phyloP scores from a whole-genome alignment of 2,888 invertebrate genomes.

The Andrena haemorrhoa region DNA sequence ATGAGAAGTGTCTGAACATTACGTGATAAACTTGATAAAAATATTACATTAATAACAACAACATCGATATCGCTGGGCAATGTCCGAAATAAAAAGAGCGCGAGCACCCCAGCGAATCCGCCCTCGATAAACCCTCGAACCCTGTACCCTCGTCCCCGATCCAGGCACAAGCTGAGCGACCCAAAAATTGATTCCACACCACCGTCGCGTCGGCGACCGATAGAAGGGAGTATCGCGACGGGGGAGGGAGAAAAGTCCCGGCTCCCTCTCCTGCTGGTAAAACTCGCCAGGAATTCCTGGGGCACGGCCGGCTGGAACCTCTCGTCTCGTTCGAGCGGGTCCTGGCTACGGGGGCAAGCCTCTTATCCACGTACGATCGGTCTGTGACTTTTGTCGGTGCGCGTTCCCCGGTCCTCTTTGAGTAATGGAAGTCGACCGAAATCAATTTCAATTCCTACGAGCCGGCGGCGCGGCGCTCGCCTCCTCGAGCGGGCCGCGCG shows the following conservation, averaged over 20 bases:
- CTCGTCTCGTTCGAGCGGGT: constrained; percentile 63
- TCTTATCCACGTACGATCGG: constrained; percentile 79
- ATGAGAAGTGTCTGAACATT: too few species aligned
- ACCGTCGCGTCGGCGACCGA: neutral
- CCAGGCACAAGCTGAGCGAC: neutral
- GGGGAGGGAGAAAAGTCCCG: constrained; percentile 31
- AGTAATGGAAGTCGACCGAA: constrained; percentile 81
- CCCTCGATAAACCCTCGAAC: neutral
- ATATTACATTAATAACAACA: too few species aligned
- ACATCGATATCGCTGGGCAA: too few species aligned
- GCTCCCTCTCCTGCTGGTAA: constrained; percentile 75
- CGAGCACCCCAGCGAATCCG: neutral
- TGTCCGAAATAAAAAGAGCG: too few species aligned
- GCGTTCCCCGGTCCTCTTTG: constrained; percentile 77
- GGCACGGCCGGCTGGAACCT: constrained; percentile 70
- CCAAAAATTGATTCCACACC: constrained; percentile 50
- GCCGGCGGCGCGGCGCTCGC: constrained; percentile 59
- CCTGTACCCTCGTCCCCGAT: constrained; percentile 21
- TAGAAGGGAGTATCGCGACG: constrained; percentile 16
- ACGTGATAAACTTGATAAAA: too few species aligned
- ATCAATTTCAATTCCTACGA: constrained; percentile 80
- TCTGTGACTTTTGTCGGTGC: constrained; percentile 80
- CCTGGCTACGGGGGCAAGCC: constrained; percentile 60
- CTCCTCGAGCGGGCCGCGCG: constrained; percentile 40
- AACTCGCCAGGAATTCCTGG: constrained; percentile 79